Evolutionary conservation across 2,888 invertebrate genomes (phyloP).

Genomic region (Invenusta paracnida): DNA sequence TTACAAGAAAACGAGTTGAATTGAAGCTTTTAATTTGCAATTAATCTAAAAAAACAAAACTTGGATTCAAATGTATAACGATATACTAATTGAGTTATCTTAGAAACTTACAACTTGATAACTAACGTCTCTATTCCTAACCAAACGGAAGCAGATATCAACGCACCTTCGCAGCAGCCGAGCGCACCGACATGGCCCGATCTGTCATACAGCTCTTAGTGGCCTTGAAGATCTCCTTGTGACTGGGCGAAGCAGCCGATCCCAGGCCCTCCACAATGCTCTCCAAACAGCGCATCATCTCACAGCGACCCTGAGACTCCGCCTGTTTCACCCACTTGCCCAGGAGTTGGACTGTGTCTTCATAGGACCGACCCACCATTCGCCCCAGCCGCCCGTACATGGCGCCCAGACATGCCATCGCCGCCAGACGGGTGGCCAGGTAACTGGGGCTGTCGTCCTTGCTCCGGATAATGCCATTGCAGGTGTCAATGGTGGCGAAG

Average conservation of each 20-base stretch:
- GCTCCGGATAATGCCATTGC: slow-evolving; percentile 90
- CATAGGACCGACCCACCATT: slow-evolving; percentile 97
- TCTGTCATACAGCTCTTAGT: slow-evolving; percentile 81
- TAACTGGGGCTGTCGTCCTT: slow-evolving; percentile 96
- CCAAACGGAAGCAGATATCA: too few species aligned
- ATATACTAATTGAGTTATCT: too few species aligned
- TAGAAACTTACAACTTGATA: too few species aligned
- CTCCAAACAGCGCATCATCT: slow-evolving; percentile 91
- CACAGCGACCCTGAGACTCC: slow-evolving; percentile 77
- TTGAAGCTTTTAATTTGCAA: too few species aligned
- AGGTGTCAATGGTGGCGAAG: slow-evolving; percentile 93
- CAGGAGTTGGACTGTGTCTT: slow-evolving; percentile 89
- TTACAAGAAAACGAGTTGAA: slow-evolving; percentile 38
- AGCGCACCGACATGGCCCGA: slow-evolving; percentile 82
- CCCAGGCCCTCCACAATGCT: slow-evolving; percentile 90
- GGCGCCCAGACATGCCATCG: slow-evolving; percentile 82
- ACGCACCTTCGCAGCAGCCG: slow-evolving; percentile 80
- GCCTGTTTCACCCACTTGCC: slow-evolving; percentile 73
- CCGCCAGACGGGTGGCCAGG: slow-evolving; percentile 87
- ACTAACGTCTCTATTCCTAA: too few species aligned
- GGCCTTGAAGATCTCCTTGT: slow-evolving; percentile 64
- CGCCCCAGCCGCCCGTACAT: slow-evolving; percentile 99
- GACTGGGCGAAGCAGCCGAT: slow-evolving; percentile 73
- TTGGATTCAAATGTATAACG: too few species aligned
- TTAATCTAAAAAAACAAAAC: too few species aligned